Evolutionary conservation across 2,113 vertebrate genomes (phyloP), one percentile per base, ranked within the genome.

Genomic region (Coryphaenoides rupestris): DNA sequence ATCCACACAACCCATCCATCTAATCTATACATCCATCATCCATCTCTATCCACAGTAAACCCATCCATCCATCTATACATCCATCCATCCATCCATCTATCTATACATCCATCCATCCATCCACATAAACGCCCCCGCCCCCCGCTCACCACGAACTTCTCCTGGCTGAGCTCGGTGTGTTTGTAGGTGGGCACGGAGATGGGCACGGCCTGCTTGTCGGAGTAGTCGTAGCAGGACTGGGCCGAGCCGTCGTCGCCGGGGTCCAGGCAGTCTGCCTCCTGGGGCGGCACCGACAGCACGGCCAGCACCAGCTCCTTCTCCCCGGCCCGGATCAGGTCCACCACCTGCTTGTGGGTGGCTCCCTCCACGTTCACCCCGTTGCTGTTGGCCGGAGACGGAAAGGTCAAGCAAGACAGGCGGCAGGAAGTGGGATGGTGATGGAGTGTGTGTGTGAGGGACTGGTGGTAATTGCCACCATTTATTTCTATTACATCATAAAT

Each of bases 101-200:
- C 26, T 15, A 70, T 23, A 2, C 50, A 54, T 1, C 17, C 2
- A 17, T 55, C 22, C 45, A 0, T 21, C 4, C 45, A 19, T 12
- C 2, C 24, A 23, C 17, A 55, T 9, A 40, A 3, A 45, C n/a
- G 15, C 16, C 47, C 4, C 16, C 16, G 5, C 28, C 21, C 58
- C 64, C 24, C 52, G 87, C 95, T 78, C 75, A 99, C 96, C 93
- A 99, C 96, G 83, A 99, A 99, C 86, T 95, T 98, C 83, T 99
- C 96, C 1, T 92, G 89, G 61, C 92, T 93, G 84, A 96, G 95
- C 86, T 98, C 95, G 67, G 95, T 94, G 62, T 98, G 96, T 75
- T 96, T 98, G 90, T 97, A 97, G 24, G 94, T 96, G 70, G 96
- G 96, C 65, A 99, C 92, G 69, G 96, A 99, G 84, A 99, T 96